Conservation (phyloP, 2,888 invertebrate species). For the Andrena praecox region DNA sequence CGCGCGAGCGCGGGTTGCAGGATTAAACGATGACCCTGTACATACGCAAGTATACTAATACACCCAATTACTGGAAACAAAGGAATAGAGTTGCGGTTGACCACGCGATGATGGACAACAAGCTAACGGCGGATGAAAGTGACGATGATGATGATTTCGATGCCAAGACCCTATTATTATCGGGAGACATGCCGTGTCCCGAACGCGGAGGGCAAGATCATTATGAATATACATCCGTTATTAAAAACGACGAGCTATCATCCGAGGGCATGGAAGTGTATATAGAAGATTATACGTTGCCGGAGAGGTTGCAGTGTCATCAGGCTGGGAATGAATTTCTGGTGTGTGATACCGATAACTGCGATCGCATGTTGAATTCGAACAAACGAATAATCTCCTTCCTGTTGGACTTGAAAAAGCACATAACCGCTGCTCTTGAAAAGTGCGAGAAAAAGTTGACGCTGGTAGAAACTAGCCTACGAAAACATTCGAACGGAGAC, state of each 20-base stretch:
- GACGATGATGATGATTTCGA: conserved; percentile 69
- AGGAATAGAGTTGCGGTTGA: neutral
- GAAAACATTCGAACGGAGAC: neutral
- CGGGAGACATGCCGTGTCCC: neutral
- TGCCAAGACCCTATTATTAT: neutral
- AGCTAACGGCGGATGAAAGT: too few species aligned
- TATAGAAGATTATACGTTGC: neutral
- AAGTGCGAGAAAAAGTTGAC: conserved; percentile 82
- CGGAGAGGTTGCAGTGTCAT: neutral
- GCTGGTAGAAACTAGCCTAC: conserved; percentile 39
- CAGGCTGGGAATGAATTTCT: neutral
- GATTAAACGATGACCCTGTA: too few species aligned
- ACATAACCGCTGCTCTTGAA: conserved; percentile 79
- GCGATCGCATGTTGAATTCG: conserved; percentile 79
- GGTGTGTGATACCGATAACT: conserved; percentile 1
- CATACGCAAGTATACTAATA: too few species aligned
- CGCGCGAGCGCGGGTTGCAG: too few species aligned
- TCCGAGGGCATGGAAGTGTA: neutral
- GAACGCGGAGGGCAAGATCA: neutral
- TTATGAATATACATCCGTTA: neutral
- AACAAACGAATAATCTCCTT: conserved; percentile 85
- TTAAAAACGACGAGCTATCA: neutral
- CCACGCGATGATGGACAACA: conserved; percentile 62
- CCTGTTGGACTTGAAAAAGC: conserved; percentile 81
- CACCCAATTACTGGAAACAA: neutral